Percentiles rank a stretch among this genome's conserved stretches.
Evolutionary conservation across 2,113 vertebrate species (phyloP).

Genomic region (Vulpes vulpes): DNA sequence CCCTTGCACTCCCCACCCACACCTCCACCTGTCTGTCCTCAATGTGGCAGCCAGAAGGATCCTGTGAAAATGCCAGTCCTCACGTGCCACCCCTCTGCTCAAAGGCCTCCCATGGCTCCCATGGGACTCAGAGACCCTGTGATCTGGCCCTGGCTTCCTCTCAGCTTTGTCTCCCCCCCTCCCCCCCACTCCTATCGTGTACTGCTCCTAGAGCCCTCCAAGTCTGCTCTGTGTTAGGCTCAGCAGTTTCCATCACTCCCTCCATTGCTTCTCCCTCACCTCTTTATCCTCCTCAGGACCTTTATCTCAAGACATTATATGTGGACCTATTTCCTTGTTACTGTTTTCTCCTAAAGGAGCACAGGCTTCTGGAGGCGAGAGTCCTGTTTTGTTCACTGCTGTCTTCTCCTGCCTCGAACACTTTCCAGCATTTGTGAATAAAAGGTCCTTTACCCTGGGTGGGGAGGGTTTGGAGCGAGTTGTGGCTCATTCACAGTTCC

Average conservation of each 20-base stretch:
- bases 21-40: neutral
- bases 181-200: rapidly evolving
- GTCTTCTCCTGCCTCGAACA: neutral
- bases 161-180: too few species aligned
- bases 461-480: neutral
- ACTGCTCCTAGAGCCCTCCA: neutral
- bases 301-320: rapidly evolving
- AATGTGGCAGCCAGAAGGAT: neutral
- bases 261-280: neutral
- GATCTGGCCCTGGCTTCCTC: neutral
- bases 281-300: neutral
- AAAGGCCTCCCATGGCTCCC: neutral
- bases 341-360: too few species aligned
- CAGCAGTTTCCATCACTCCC: neutral
- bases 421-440: neutral
- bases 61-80: neutral
- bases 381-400: neutral
- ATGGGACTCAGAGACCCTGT: neutral
- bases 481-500: neutral
- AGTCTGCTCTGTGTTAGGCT: neutral
- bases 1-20: neutral
- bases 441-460: neutral
- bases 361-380: neutral
- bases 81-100: neutral
- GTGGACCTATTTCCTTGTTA: rapidly evolving